These are phyloP conservation scores for Tympanoctomys barrerae DNA, from an alignment of 2,797 vertebrate species.

Conservation along the genomic window DNA sequence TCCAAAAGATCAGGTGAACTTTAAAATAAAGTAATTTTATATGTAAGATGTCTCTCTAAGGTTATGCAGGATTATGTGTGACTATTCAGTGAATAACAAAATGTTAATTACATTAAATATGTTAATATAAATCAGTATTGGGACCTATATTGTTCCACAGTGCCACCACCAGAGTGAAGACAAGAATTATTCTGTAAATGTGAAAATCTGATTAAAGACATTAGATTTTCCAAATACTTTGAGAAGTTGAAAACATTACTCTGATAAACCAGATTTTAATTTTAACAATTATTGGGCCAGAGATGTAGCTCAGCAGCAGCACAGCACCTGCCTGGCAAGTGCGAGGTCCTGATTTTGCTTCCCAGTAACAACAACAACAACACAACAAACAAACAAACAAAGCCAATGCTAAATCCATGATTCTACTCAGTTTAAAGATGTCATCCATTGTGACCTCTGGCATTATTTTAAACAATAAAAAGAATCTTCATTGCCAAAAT, in stretches of 20 bases:
- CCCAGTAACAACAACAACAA: no score
- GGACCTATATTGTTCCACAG: neutral
- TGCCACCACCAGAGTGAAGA: neutral
- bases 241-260: constrained; percentile 34
- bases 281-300: neutral
- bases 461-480: constrained; percentile 29
- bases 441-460: neutral
- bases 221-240: neutral
- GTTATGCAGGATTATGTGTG: neutral
- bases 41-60: neutral
- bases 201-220: neutral
- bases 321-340: no score
- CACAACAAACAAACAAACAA: neutral
- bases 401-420: neutral
- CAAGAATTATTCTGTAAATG: neutral
- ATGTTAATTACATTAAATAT: neutral
- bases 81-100: neutral
- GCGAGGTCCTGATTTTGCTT: no score
- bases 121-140: neutral
- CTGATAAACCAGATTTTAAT: constrained; percentile 14
- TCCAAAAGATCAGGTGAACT: neutral
- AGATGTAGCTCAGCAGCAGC: no score
- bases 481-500: neutral
- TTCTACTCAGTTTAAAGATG: neutral
- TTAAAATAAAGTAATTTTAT: neutral